Conservation (phyloP, 2,113 vertebrate species). For the Cyprinodon tularosa region DNA sequence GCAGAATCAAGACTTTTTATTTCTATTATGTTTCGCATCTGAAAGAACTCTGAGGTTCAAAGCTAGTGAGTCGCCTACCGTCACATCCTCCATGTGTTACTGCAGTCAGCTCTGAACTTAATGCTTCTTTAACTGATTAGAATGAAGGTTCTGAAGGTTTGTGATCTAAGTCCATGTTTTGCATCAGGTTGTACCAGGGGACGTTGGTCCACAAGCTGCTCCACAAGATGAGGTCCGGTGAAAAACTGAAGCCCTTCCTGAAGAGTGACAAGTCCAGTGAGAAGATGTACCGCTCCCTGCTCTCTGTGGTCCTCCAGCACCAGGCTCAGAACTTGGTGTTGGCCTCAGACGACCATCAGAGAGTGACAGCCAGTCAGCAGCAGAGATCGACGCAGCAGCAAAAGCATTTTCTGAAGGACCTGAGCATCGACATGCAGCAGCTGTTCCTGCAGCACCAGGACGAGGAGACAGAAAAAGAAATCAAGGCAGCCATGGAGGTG, state of each 20-base stretch:
- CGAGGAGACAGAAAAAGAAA: neutral
- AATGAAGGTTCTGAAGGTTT: neutral
- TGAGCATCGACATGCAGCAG: neutral
- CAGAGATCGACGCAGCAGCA: no score
- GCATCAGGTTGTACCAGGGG: slow-evolving; percentile 82
- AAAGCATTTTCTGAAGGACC: neutral
- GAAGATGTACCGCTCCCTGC: slow-evolving; percentile 68
- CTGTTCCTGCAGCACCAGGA: neutral
- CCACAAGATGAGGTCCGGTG: slow-evolving; percentile 60
- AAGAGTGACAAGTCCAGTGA: slow-evolving; percentile 43
- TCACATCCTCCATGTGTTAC: neutral
- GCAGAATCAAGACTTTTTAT: no score
- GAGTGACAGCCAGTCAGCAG: accelerated
- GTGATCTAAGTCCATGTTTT: neutral
- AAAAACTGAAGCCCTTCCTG: slow-evolving; percentile 69
- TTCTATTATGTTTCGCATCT: no score
- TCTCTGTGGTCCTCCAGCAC: slow-evolving; percentile 53
- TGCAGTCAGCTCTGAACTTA: neutral
- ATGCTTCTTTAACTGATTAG: no score
- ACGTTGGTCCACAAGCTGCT: slow-evolving; percentile 80
- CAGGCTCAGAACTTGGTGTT: neutral
- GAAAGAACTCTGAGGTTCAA: no score
- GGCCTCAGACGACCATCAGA: no score
- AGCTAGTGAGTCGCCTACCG: no score
- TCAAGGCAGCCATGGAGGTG: accelerated